Evolutionary conservation across 1,140 invertebrate genomes (phyloP).

Genomic region (Drosophila mojavensis): DNA sequence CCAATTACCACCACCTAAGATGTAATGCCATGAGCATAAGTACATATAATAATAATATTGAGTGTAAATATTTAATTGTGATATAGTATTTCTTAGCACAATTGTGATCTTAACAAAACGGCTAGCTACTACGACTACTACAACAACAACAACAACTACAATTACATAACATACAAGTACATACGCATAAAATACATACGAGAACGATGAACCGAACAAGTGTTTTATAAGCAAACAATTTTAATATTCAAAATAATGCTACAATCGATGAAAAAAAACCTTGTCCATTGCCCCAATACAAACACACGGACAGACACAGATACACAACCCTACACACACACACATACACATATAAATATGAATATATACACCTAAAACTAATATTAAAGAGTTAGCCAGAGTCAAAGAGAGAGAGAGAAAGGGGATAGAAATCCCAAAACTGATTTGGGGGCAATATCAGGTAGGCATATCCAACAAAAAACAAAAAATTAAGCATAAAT

Average conservation of each 20-base stretch:
- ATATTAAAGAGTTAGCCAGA: conserved; percentile 6
- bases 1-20: conserved; percentile 56
- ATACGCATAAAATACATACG: conserved; percentile 18
- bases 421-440: conserved; percentile 16
- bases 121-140: conserved; percentile 69
- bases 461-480: conserved; percentile 57
- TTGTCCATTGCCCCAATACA: conserved; percentile 33
- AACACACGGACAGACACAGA: background rate
- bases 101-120: conserved; percentile 79
- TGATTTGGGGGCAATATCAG: conserved; percentile 40
- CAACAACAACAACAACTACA: conserved; percentile 44
- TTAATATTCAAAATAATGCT: conserved; percentile 49
- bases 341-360: conserved; percentile 3
- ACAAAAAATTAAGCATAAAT: too few species aligned
- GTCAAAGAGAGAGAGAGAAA: background rate
- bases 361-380: conserved; percentile 23
- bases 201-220: conserved; percentile 19
- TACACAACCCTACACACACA: background rate
- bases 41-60: conserved; percentile 77
- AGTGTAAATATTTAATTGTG: conserved; percentile 82
- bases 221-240: conserved; percentile 65
- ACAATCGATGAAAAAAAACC: conserved; percentile 26
- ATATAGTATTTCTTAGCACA: conserved; percentile 83
- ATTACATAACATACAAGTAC: conserved; percentile 29
- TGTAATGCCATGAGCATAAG: conserved; percentile 43